Percentiles rank a stretch among this genome's conserved stretches.
These are phyloP conservation scores for Heliothis subflexa DNA, from an alignment of 1,140 invertebrate species.

Conservation along the genomic window DNA sequence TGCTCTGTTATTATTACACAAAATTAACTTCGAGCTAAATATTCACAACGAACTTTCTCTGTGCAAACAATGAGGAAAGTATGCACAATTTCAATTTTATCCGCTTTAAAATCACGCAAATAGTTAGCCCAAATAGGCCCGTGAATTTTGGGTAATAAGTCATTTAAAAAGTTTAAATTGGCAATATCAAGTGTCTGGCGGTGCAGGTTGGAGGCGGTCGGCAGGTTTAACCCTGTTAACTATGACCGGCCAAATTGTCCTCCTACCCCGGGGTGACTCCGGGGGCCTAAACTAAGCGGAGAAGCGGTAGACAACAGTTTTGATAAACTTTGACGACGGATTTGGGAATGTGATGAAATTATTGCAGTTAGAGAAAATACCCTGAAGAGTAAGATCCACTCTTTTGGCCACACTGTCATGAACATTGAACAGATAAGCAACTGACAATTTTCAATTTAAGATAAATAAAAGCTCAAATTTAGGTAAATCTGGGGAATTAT, in stretches of 20 bases:
- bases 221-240: constrained; percentile 50
- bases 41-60: too few species aligned
- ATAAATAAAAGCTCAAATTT: too few species aligned
- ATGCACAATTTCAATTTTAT: not conserved
- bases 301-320: not conserved
- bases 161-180: constrained; percentile 49
- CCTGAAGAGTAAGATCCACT: too few species aligned
- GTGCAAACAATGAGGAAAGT: not conserved
- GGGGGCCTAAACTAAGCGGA: constrained; percentile 5
- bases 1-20: too few species aligned
- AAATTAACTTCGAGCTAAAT: too few species aligned
- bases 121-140: constrained; percentile 21
- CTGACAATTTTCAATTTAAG: too few species aligned
- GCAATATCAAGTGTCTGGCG: constrained; percentile 41
- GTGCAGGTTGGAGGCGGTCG: constrained; percentile 24
- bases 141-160: constrained; percentile 44
- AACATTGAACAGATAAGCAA: too few species aligned
- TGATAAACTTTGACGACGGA: not conserved
- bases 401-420: too few species aligned
- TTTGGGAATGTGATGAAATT: too few species aligned
- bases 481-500: too few species aligned
- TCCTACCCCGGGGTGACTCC: not conserved
- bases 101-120: constrained; percentile 3
- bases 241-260: constrained; percentile 40
- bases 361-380: too few species aligned